A percentile compares a stretch with the other conserved stretches of the same genome.
Evolutionary conservation across 2,113 vertebrate species (phyloP).

Genomic region (Bettongia penicillata): DNA sequence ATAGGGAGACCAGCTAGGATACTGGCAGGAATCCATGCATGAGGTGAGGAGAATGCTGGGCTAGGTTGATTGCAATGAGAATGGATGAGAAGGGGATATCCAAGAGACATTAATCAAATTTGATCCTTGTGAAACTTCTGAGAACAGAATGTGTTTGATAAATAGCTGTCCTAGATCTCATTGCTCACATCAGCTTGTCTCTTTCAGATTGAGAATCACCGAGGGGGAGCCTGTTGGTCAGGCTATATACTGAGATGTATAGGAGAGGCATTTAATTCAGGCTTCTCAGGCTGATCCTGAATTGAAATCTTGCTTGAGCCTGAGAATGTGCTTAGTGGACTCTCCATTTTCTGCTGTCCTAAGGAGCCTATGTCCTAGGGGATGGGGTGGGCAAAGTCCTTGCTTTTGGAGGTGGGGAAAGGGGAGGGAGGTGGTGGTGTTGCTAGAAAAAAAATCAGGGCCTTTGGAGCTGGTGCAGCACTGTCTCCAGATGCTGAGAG

Average conservation of each 20-base stretch:
- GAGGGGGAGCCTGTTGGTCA: background rate
- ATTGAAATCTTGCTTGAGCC: background rate
- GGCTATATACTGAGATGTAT: background rate
- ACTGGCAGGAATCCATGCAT: background rate
- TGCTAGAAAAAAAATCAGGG: conserved; percentile 18
- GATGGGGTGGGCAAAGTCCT: background rate
- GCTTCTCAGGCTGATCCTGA: background rate
- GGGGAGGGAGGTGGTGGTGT: background rate
- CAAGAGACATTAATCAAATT: background rate
- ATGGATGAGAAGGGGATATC: background rate
- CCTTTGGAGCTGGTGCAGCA: conserved; percentile 29
- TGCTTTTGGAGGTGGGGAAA: background rate
- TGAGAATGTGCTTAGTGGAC: background rate
- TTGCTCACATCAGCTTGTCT: too few species aligned
- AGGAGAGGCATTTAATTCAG: too few species aligned
- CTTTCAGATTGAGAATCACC: background rate
- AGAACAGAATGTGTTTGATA: background rate
- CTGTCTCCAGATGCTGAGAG: conserved; percentile 30
- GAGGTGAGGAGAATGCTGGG: background rate
- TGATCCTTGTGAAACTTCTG: background rate
- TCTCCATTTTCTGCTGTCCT: background rate
- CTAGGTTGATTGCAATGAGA: background rate
- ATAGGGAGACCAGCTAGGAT: background rate
- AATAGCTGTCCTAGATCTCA: background rate
- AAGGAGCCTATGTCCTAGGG: background rate